These are phyloP conservation scores for Chloropsis cyanopogon DNA, from an alignment of 2,113 vertebrate genomes.

Conservation along the genomic window DNA sequence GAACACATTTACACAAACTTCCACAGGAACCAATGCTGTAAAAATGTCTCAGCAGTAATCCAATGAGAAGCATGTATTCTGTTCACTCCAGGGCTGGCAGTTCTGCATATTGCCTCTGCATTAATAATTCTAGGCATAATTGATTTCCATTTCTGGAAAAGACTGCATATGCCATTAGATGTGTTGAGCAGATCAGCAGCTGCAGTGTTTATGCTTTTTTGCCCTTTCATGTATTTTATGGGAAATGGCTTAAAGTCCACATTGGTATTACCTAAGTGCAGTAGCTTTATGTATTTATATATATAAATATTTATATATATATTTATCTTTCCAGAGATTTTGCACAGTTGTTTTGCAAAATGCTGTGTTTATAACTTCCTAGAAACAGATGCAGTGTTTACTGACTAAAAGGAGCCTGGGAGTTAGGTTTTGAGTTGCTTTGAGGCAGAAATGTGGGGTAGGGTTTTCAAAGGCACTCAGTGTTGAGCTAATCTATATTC, in stretches of 20 bases:
- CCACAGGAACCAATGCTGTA: neutral
- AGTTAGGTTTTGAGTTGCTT: neutral
- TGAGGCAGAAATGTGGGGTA: neutral
- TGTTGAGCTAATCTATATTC: neutral
- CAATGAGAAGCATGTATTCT: neutral
- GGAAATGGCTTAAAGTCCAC: neutral
- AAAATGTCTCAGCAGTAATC: neutral
- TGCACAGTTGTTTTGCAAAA: neutral
- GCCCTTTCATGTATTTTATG: neutral
- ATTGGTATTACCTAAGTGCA: neutral
- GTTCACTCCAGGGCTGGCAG: neutral
- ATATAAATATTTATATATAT: too few relatives aligned
- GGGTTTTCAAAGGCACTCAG: neutral
- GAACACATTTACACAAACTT: neutral
- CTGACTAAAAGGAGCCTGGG: neutral
- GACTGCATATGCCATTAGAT: neutral
- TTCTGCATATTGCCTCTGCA: neutral
- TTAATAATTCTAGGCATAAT: neutral
- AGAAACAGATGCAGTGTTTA: neutral
- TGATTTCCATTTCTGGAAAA: constrained; percentile 1
- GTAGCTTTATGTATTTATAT: neutral
- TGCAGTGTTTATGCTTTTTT: neutral
- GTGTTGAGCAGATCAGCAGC: neutral
- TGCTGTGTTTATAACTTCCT: neutral
- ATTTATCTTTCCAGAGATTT: neutral